Evolutionary conservation across 2,888 invertebrate species (phyloP), one percentile per base, ranked within the genome.

Genomic region (Cheilosia grossa): DNA sequence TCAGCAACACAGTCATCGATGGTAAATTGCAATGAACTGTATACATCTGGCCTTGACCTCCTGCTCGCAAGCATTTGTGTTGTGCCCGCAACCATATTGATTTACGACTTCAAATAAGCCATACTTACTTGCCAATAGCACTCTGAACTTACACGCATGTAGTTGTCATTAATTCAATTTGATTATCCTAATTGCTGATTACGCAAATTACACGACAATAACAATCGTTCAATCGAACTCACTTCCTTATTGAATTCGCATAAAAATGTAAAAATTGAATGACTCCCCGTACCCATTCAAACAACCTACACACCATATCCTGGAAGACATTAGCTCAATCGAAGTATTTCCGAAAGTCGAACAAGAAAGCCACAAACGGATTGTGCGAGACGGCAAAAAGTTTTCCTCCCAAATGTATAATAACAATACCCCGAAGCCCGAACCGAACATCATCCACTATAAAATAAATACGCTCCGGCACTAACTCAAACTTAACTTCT

Each of bases 381-480:
- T 10, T 15, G 30, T 30, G 30, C 9, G 4, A 24, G 13, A 24
- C 4, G 4, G 44, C 21, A 17, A 49, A 37, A 37, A 74, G 19
- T 27, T 54, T 40, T 49, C 10, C 24, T 21, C 10, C 19, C 17
- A 56, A 66, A 59, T 61, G 42, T 56, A 54, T 80, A 47, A 64
- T 69, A 70, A 70, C 56, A 82, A 82, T 70, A 19, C 47, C 30
- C 40, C 24, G 70, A 59, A 27, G 6, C 6, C 30, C 24, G 70
- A 59, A 64, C 53, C 40, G 66, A 21, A 59, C 24, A 64, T n/a
- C 15, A 13, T 37, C 10, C 21, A 5, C 15, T 2, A 7, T 58
- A 15, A 37, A 27, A 27, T 27, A 37, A 27, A 27, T 27, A 27
- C 27, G 27, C 27, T 27, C 42, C 66, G 30, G 33, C 59, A 19